Evolutionary conservation across 2,888 invertebrate species (phyloP).

Genomic region (Cryptosula pallasiana): DNA sequence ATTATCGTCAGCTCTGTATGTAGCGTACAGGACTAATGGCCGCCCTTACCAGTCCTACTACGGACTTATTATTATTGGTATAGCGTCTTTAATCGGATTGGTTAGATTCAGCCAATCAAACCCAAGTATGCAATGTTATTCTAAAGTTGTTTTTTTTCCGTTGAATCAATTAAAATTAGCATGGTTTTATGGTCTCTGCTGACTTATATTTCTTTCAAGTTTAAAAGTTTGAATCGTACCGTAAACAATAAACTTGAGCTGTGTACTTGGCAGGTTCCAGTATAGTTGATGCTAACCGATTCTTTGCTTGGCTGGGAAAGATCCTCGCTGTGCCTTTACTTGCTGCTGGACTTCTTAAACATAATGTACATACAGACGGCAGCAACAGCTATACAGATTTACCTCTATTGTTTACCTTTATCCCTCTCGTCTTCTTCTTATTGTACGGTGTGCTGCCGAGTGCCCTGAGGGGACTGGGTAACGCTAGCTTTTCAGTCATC

Average conservation of each 20-base stretch:
- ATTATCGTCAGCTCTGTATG: slow-evolving; percentile 36
- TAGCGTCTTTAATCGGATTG: slow-evolving; percentile 41
- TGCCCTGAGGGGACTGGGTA: slow-evolving; percentile 31
- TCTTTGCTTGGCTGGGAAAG: slow-evolving; percentile 36
- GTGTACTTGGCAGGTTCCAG: no score
- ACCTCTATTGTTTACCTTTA: background rate
- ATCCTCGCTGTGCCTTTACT: slow-evolving; percentile 39
- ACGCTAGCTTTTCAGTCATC: slow-evolving; percentile 39
- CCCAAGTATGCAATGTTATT: slow-evolving; percentile 30
- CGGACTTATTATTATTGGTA: slow-evolving; percentile 38
- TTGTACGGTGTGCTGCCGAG: background rate
- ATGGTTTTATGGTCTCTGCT: no score
- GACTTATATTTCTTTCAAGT: no score
- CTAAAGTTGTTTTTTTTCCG: no score
- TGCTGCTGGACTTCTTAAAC: slow-evolving; percentile 33
- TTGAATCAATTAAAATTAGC: no score
- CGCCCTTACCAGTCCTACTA: slow-evolving; percentile 31
- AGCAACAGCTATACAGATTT: background rate
- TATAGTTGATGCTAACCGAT: slow-evolving; percentile 34
- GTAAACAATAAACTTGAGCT: no score
- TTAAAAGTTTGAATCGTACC: no score
- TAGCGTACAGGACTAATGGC: slow-evolving; percentile 31
- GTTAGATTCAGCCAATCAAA: slow-evolving; percentile 35
- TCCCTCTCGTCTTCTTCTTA: slow-evolving; percentile 1
- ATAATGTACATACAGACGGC: no score